Conservation (phyloP, 1,140 invertebrate genomes). For the Diprion similis region DNA sequence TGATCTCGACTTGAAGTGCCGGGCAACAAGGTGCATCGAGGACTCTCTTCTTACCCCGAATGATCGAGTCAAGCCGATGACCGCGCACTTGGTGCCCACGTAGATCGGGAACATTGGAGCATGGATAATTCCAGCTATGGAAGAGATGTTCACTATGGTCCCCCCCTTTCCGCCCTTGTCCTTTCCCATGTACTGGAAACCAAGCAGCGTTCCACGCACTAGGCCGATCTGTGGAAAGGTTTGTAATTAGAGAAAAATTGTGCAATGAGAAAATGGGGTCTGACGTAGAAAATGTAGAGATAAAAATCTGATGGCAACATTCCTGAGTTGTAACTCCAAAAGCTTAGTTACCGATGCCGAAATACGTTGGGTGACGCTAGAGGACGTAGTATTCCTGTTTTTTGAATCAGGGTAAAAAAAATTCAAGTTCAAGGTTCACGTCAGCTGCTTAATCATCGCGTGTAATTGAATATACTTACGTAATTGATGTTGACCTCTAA, state of each 20-base stretch:
- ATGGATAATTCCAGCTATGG: constrained; percentile 47
- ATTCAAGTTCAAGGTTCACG: too few species aligned
- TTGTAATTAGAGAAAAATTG: background rate
- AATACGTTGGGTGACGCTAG: too few species aligned
- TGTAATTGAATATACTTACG: constrained; percentile 37
- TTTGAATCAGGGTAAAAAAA: too few species aligned
- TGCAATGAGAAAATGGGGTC: constrained; percentile 13
- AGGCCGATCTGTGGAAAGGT: constrained; percentile 27
- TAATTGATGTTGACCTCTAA: constrained; percentile 59
- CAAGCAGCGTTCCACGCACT: constrained; percentile 40
- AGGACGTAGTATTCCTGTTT: too few species aligned
- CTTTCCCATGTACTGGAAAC: constrained; percentile 54
- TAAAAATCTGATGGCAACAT: constrained; percentile 2
- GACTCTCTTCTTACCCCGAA: constrained; percentile 34
- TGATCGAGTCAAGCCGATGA: constrained; percentile 57
- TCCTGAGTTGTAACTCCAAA: background rate
- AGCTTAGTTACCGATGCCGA: too few species aligned
- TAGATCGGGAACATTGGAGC: constrained; percentile 55
- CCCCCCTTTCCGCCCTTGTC: constrained; percentile 51
- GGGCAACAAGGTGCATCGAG: too few species aligned
- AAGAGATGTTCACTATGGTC: constrained; percentile 49
- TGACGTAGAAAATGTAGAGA: constrained; percentile 13
- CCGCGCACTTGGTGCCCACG: constrained; percentile 58
- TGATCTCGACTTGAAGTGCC: too few species aligned
- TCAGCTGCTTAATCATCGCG: too few species aligned